Evolutionary conservation across 2,888 invertebrate genomes (phyloP).

Genomic region (Altica lythri): DNA sequence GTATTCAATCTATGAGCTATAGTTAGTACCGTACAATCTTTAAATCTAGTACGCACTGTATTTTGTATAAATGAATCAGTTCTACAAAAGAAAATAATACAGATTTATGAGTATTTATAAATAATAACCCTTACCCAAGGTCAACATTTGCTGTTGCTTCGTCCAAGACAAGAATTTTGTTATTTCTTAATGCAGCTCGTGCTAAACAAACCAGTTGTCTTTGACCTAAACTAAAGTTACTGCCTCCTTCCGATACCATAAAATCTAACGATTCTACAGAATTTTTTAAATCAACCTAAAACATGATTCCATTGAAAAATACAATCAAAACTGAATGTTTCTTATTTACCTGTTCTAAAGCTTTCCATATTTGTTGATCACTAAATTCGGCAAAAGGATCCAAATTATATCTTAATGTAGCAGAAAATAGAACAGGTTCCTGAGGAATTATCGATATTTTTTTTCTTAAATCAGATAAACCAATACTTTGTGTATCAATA

Average conservation of each 20-base stretch:
- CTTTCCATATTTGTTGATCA: no score
- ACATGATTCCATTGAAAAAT: conserved; percentile 8
- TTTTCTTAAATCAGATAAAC: conserved; percentile 76
- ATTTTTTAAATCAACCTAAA: conserved; percentile 75
- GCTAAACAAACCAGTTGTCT: conserved; percentile 86
- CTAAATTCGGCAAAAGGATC: no score
- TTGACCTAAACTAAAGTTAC: conserved; percentile 87
- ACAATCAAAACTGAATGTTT: background rate
- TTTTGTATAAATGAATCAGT: conserved; percentile 84
- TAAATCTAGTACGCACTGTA: conserved; percentile 79
- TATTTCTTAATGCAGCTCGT: conserved; percentile 78
- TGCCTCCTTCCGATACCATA: conserved; percentile 74
- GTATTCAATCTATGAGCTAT: conserved; percentile 91
- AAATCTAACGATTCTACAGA: conserved; percentile 67
- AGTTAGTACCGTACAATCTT: conserved; percentile 84
- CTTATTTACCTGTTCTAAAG: no score
- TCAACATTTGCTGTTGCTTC: conserved; percentile 93
- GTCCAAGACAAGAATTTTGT: conserved; percentile 80
- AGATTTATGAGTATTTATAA: background rate
- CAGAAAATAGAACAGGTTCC: conserved; percentile 86
- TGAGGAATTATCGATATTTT: conserved; percentile 93
- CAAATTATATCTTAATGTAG: conserved; percentile 78
- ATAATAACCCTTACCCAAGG: conserved; percentile 64
- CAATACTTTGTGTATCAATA: conserved; percentile 70
- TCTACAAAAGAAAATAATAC: conserved; percentile 31